phyloP scores from a whole-genome alignment of 2,797 vertebrate genomes.

The Zenarchopterus dispar region DNA sequence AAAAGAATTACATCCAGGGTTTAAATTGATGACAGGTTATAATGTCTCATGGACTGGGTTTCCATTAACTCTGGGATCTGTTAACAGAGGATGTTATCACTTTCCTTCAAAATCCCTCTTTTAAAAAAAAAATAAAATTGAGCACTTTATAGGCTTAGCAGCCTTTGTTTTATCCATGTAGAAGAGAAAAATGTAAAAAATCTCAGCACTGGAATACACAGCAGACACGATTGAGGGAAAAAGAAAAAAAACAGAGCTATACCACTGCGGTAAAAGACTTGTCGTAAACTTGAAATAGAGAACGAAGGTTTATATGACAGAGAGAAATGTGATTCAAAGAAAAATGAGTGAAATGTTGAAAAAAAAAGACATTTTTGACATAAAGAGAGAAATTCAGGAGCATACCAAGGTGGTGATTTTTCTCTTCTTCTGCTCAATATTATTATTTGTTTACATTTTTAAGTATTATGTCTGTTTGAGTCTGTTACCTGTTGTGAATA shows the following conservation, averaged over 20 bases:
- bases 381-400: slow-evolving; percentile 65
- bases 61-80: slow-evolving; percentile 35
- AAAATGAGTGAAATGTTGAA: slow-evolving; percentile 65
- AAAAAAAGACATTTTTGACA: slow-evolving; percentile 57
- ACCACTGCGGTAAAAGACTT: slow-evolving; percentile 22
- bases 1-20: slow-evolving; percentile 43
- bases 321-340: slow-evolving; percentile 78
- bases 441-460: slow-evolving; percentile 85
- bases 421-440: slow-evolving; percentile 74
- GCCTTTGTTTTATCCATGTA: slow-evolving; percentile 32
- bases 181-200: slow-evolving; percentile 21
- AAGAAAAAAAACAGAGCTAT: slow-evolving; percentile 14
- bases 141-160: slow-evolving; percentile 69
- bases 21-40: slow-evolving; percentile 28
- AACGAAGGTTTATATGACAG: slow-evolving; percentile 71
- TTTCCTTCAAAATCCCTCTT: slow-evolving; percentile 4
- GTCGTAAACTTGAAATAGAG: slow-evolving; percentile 47
- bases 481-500: slow-evolving; percentile 79
- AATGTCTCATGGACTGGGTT: slow-evolving; percentile 39
- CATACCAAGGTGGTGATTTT: slow-evolving; percentile 61
- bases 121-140: slow-evolving; percentile 16
- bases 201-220: slow-evolving; percentile 52
- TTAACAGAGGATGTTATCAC: slow-evolving; percentile 8
- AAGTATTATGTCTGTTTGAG: slow-evolving; percentile 83
- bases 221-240: slow-evolving; percentile 10